phyloP scores from a whole-genome alignment of 2,113 vertebrate species.

The Sigmodon hispidus region DNA sequence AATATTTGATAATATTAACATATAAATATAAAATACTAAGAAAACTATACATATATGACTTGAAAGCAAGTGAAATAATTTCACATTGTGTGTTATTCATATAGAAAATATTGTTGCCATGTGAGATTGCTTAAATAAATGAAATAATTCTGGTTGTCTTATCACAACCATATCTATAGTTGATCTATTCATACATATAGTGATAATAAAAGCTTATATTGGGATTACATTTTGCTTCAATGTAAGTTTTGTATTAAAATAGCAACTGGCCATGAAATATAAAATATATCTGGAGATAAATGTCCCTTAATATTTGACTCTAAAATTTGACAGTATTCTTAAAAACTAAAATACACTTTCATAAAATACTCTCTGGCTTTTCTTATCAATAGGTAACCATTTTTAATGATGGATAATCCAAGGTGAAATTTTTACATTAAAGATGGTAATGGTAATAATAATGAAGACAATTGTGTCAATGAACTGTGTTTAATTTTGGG shows the following conservation, averaged over 20 bases:
- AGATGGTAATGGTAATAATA: not conserved
- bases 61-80: not conserved
- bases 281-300: not conserved
- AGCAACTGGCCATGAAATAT: not conserved
- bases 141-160: not conserved
- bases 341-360: not conserved
- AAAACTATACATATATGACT: not conserved
- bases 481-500: not conserved
- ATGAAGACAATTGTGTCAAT: not conserved
- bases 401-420: not conserved
- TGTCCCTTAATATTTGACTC: not conserved
- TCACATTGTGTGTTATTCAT: not conserved
- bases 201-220: not conserved
- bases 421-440: not conserved
- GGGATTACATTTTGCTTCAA: not conserved
- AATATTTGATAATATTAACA: not conserved
- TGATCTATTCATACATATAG: not conserved
- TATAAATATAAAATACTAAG: not conserved
- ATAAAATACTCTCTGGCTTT: not conserved
- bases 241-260: not conserved
- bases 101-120: not conserved
- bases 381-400: not conserved
- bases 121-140: not conserved
- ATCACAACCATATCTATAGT: not conserved
- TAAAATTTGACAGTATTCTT: not conserved